Evolutionary conservation across 2,888 invertebrate species (phyloP), one percentile per base, ranked within the genome.

Genomic region (Drosophila bunnanda): DNA sequence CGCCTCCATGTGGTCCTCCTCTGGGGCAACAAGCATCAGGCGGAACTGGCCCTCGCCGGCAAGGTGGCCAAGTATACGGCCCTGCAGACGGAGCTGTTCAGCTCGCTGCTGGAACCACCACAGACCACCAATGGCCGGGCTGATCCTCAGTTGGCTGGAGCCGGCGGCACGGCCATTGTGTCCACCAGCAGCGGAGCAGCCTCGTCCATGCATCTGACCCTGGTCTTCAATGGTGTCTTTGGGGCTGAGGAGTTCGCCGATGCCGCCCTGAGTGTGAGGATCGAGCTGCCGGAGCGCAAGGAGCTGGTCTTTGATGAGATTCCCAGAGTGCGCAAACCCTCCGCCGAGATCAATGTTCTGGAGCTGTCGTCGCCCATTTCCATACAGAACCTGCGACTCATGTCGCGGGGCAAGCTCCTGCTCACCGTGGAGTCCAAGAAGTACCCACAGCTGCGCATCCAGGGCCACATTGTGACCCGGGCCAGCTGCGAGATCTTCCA

Each of bases 81-180:
- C 0, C 88, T 98, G 57, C 94, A 95, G 58, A 96, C 96, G 13
- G 98, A 98, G 91, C 94, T 96, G 91, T 97, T 97, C 90, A 96
- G 96, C 50, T 94, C 97, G 0, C 91, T 98, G 34, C 92, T 98
- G 82, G 95, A 95, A 82, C 94, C 95, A 0, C 70, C 83, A 1
- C 34, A 44, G 6, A 50, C 59, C 2, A 94, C 93, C 80, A 94
- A 93, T 84, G 96, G 93, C 78, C 94, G 92, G 75, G 94, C 93
- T 91, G 93, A 93, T 39, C 93, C 94, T 61, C 92, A 93, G 67
- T 94, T 93, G 94, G 94, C 93, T 73, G 96, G 93, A 82, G 95
- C 93, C 81, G 97, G 96, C 85, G 98, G 97, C 2, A 97, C 97
- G 0, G 97, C 97, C 1, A 95, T 97, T 36, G 95, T 98, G 1